Base-by-base conservation (phyloP, 2,888 invertebrate genomes). In the Clusia tigrina region DNA sequence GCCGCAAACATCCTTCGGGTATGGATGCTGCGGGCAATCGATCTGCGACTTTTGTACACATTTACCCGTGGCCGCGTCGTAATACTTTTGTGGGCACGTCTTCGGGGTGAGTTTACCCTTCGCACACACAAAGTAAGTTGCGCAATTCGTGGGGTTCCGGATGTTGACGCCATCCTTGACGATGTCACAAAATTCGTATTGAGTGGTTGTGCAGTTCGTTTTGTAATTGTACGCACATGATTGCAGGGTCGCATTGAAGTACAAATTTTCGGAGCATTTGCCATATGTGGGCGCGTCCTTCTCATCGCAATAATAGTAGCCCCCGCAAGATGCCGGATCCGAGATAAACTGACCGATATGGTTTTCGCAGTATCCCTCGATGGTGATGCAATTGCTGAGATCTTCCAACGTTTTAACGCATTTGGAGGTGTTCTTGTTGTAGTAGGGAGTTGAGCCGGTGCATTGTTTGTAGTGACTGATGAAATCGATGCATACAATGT, bases 111-210 rank as follows among this genome's bases (percentile, higher is more conserved):
- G 52, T 0, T 3, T 23, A 0, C 69, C 67, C 52, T 71, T 78
- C 17, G 52, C 60, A 42, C 78, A 78, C 2, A 54, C 56, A 17
- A 68, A 63, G 26, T 78, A 77, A 0, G 37, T 54, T 60, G 70
- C 24, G 38, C 78, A 78, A 9, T 64, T 65, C 12, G 22, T 51
- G 2, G 58, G 61, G 48, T 70, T 70, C 25, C 71, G 71, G 24
- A 79, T 79, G 10, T 71, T 71, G 1, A 74, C 66, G 2, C 59
- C 61, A 23, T 76, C 58, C 58, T 74, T 73, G 10, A 78, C 67
- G n/a, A 79, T 68, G 57, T 63, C 67, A 62, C 79, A 78, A 38
- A 72, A 78, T 32, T 72, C 76, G 10, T 74, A 76, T 10, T 17
- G 58, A 26, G 62, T 62, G 1, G 65, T 18, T 1, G 37, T 68